Percentiles rank a stretch among this genome's conserved stretches.
Evolutionary conservation across 53 echinoderm and acorn worm species (phyloP).

Genomic region (Astropecten irregularis): DNA sequence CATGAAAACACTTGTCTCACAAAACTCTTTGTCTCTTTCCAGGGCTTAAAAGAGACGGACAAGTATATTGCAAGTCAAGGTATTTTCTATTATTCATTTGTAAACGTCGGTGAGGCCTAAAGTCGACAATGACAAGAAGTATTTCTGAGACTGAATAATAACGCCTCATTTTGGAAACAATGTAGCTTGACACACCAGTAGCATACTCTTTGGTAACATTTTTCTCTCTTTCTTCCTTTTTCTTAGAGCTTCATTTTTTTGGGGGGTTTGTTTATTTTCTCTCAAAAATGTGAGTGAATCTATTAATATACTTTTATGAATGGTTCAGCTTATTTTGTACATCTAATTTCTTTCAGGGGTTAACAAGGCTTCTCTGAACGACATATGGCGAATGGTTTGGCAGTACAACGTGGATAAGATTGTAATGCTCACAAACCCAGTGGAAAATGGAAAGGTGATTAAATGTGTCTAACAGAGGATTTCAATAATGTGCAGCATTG

Average conservation of each 20-base stretch:
- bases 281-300: too few species aligned
- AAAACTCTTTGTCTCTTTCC: neutral
- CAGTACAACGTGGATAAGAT: slow-evolving; percentile 46
- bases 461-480: neutral
- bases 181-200: too few species aligned
- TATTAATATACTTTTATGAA: too few species aligned
- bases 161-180: neutral
- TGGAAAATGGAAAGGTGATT: neutral
- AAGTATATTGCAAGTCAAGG: slow-evolving; percentile 14
- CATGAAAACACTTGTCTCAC: neutral
- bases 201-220: too few species aligned
- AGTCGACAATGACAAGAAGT: neutral
- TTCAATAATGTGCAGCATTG: neutral
- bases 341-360: neutral
- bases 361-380: neutral
- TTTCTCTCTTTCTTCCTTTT: too few species aligned
- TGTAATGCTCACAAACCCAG: slow-evolving; percentile 73
- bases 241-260: too few species aligned
- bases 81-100: neutral
- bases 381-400: slow-evolving; percentile 7
- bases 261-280: too few species aligned
- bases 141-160: neutral
- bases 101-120: neutral
- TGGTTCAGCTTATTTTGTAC: neutral
- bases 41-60: neutral